A percentile compares a stretch with the other conserved stretches of the same genome.
Evolutionary conservation across 2,113 vertebrate species (phyloP).

Genomic region (Saccopteryx bilineata): DNA sequence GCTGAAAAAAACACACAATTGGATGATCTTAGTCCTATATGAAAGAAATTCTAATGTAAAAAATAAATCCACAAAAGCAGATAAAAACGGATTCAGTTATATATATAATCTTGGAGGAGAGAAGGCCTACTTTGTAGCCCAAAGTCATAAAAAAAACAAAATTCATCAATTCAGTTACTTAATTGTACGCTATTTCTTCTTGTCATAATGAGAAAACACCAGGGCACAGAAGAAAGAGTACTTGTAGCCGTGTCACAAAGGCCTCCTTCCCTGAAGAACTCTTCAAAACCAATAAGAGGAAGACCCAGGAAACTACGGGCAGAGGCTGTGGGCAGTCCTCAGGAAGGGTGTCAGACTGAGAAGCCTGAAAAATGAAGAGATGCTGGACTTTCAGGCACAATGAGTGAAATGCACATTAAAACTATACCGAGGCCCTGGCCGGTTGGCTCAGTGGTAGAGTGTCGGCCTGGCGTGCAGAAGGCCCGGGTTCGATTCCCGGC

Average conservation of each 20-base stretch:
- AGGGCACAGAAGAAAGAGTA: background rate
- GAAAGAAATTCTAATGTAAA: constrained; percentile 58
- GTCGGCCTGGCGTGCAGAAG: too few relatives aligned
- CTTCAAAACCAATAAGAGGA: background rate
- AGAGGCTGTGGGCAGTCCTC: background rate
- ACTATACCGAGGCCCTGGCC: background rate
- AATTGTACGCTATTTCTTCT: constrained; percentile 18
- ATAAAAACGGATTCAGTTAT: background rate
- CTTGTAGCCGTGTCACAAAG: background rate
- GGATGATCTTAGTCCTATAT: constrained; percentile 11
- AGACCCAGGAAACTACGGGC: background rate
- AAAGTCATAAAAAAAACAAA: constrained; percentile 45
- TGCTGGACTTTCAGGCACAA: background rate
- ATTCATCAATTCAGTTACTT: constrained; percentile 14
- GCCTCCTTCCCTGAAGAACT: background rate
- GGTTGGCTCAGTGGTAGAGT: too few relatives aligned
- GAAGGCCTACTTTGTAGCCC: constrained; percentile 6
- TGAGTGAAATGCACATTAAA: background rate
- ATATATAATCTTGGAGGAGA: constrained; percentile 46
- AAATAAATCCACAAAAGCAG: constrained; percentile 51
- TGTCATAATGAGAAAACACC: constrained; percentile 24
- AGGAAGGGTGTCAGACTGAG: background rate
- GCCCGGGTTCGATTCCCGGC: too few relatives aligned
- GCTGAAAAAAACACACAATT: background rate
- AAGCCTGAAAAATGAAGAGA: background rate